A percentile compares a stretch with the other conserved stretches of the same genome.
Evolutionary conservation across 2,888 invertebrate species (phyloP).

Genomic region (Thecocarcelia acutangulata): DNA sequence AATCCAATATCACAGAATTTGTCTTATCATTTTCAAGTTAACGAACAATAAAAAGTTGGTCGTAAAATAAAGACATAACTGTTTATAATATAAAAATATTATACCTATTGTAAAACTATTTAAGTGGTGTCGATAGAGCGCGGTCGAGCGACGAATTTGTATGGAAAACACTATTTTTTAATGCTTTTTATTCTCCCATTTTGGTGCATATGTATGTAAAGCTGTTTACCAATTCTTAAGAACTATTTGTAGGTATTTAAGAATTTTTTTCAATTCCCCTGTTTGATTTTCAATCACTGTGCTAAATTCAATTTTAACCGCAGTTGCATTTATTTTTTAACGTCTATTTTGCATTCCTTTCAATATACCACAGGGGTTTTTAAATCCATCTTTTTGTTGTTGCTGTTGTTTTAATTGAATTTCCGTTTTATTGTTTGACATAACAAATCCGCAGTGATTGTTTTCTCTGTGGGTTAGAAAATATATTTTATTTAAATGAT

Average conservation of each 20-base stretch:
- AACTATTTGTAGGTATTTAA: too few species aligned
- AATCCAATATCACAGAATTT: too few species aligned
- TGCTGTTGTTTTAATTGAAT: slow-evolving; percentile 46
- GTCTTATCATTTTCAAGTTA: too few species aligned
- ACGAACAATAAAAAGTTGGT: too few species aligned
- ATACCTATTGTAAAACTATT: too few species aligned
- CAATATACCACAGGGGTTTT: not conserved
- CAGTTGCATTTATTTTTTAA: not conserved
- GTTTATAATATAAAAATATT: too few species aligned
- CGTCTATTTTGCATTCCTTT: not conserved
- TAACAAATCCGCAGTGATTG: slow-evolving; percentile 34
- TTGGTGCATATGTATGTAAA: not conserved
- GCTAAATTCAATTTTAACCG: not conserved
- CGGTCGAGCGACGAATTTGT: too few species aligned
- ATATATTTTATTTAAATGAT: slow-evolving; percentile 21
- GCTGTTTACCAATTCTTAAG: not conserved
- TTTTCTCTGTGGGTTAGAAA: not conserved
- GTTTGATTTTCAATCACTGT: not conserved
- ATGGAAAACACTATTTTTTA: too few species aligned
- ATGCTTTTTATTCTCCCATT: too few species aligned
- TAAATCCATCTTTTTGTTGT: slow-evolving; percentile 40
- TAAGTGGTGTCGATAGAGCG: too few species aligned
- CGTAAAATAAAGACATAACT: too few species aligned
- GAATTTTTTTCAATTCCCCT: not conserved
- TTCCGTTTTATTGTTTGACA: slow-evolving; percentile 37